A percentile compares a stretch with the other conserved stretches of the same genome.
These are phyloP conservation scores for Amphilophus citrinellus DNA, from an alignment of 2,113 vertebrate genomes.

Conservation along the genomic window DNA sequence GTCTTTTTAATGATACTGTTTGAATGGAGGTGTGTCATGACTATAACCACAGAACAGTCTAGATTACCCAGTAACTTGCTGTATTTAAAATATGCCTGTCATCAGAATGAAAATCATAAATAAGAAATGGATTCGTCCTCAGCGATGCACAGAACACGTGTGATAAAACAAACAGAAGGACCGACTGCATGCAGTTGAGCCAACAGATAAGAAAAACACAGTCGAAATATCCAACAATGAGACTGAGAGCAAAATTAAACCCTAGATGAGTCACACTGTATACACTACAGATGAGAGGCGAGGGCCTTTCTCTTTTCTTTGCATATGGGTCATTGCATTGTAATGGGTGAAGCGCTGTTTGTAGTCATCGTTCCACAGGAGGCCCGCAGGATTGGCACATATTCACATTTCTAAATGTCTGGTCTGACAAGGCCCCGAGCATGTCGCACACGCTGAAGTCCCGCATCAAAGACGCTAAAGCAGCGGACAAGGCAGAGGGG, in stretches of 20 bases:
- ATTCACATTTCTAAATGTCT: conserved; percentile 71
- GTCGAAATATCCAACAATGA: conserved; percentile 48
- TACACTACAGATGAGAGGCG: conserved; percentile 51
- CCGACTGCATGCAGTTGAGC: conserved; percentile 75
- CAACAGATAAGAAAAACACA: conserved; percentile 47
- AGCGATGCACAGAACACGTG: conserved; percentile 65
- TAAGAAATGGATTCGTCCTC: conserved; percentile 52
- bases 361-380: conserved; percentile 52
- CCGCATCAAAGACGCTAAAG: conserved; percentile 40
- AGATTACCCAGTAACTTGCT: conserved; percentile 60
- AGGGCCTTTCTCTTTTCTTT: conserved; percentile 67
- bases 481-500: conserved; percentile 61
- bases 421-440: conserved; percentile 52
- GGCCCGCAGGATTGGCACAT: conserved; percentile 71
- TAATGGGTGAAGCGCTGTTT: conserved; percentile 65
- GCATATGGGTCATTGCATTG: conserved; percentile 81
- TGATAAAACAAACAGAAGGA: conserved; percentile 67
- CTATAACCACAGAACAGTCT: conserved; percentile 74
- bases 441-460: conserved; percentile 52
- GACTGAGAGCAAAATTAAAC: conserved; percentile 51
- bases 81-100: conserved; percentile 51
- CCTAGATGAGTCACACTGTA: conserved; percentile 38
- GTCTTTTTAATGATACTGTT: conserved; percentile 77
- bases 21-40: conserved; percentile 47
- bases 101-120: conserved; percentile 50